These are phyloP conservation scores for Cacoxenus indagator DNA, from an alignment of 2,888 invertebrate species.

Conservation along the genomic window DNA sequence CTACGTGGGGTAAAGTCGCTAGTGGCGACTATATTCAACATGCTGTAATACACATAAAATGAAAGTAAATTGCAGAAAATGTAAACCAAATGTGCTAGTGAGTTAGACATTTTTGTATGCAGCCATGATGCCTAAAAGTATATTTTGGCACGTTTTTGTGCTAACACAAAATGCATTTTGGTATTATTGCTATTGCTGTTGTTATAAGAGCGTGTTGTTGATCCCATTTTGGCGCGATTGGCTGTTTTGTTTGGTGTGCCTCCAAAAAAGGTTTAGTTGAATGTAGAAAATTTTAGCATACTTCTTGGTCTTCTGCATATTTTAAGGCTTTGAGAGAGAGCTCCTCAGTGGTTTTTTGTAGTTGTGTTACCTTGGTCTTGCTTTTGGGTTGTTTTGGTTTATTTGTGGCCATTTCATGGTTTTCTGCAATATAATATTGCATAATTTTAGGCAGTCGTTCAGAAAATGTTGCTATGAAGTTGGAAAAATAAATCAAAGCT, in stretches of 20 bases:
- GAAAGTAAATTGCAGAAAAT: constrained; percentile 7
- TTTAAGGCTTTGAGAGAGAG: no score
- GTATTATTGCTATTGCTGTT: not conserved
- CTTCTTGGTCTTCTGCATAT: not conserved
- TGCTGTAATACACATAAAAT: constrained; percentile 6
- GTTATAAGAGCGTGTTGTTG: not conserved
- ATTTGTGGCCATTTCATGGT: not conserved
- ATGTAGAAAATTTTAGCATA: not conserved
- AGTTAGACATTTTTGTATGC: not conserved
- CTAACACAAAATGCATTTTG: constrained; percentile 2
- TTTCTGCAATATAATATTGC: not conserved
- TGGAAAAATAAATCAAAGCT: not conserved
- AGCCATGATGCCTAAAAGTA: constrained; percentile 3
- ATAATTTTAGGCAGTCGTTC: not conserved
- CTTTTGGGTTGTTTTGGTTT: not conserved
- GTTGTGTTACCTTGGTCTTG: not conserved
- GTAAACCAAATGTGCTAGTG: not conserved
- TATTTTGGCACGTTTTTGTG: constrained; percentile 13
- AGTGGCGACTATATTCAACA: not conserved
- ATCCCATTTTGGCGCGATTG: not conserved
- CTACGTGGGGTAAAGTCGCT: not conserved
- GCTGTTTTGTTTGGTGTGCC: not conserved
- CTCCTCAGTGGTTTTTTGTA: not conserved
- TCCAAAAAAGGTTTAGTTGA: not conserved
- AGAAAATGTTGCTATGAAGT: not conserved